A percentile compares a stretch with the other conserved stretches of the same genome.
Evolutionary conservation across 1,140 invertebrate genomes (phyloP).

Genomic region (Saccostrea echinata): DNA sequence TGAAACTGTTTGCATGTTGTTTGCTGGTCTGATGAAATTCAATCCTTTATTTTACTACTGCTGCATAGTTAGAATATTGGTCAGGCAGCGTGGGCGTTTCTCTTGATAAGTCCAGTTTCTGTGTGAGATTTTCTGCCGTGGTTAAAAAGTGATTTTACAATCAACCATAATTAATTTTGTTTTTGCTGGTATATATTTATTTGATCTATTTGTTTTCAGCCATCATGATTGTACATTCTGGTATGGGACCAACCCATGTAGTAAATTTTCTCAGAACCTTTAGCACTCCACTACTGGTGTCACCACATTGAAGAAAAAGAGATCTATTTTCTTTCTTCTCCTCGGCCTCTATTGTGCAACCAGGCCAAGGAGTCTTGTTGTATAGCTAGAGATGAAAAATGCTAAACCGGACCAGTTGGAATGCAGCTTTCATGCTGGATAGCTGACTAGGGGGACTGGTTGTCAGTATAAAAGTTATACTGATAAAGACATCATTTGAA

Average conservation of each 20-base stretch:
- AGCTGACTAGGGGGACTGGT: background rate
- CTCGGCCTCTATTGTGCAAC: background rate
- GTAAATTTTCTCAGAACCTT: background rate
- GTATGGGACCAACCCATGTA: conserved; percentile 2
- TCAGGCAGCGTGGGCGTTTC: too few species aligned
- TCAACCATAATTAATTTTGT: too few species aligned
- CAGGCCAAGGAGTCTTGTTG: background rate
- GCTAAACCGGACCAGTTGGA: background rate
- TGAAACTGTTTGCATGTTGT: too few species aligned
- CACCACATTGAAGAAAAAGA: background rate
- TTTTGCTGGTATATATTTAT: background rate
- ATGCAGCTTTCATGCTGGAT: background rate
- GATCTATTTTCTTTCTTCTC: background rate
- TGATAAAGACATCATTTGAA: background rate
- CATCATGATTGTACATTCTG: background rate
- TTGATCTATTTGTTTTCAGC: background rate
- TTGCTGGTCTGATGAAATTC: too few species aligned
- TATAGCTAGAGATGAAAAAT: background rate
- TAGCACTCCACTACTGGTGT: background rate
- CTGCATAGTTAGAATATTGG: too few species aligned
- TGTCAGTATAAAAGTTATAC: background rate
- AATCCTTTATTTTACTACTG: too few species aligned
- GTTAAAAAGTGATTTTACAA: too few species aligned
- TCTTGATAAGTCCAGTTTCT: too few species aligned
- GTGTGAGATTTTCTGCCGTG: too few species aligned